Evolutionary conservation across 2,888 invertebrate species (phyloP).

Genomic region (Toxonevra muliebris): DNA sequence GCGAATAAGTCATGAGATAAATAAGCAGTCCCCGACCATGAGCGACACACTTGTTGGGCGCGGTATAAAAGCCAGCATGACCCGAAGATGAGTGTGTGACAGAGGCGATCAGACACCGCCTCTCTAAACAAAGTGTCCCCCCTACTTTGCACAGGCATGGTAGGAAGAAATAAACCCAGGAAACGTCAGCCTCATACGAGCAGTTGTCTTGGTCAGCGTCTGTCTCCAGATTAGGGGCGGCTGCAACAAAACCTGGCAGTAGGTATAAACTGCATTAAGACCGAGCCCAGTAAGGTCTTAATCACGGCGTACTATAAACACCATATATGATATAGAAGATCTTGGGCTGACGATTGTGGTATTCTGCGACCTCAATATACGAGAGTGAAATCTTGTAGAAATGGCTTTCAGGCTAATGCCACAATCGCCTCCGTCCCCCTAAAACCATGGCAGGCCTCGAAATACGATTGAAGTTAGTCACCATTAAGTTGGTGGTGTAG

Average conservation of each 20-base stretch:
- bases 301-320: background rate
- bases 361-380: too few species aligned
- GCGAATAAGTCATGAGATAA: conserved; percentile 7
- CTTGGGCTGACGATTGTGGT: too few species aligned
- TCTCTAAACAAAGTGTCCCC: conserved; percentile 8
- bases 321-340: background rate
- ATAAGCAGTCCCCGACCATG: conserved; percentile 10
- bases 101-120: conserved; percentile 5
- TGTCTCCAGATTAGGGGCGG: conserved; percentile 3
- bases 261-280: conserved; percentile 6
- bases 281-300: conserved; percentile 4
- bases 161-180: conserved; percentile 5
- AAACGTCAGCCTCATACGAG: conserved; percentile 8
- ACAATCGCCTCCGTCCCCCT: too few species aligned
- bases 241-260: conserved; percentile 3
- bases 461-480: too few species aligned
- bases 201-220: conserved; percentile 10
- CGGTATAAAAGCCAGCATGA: conserved; percentile 9
- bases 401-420: too few species aligned
- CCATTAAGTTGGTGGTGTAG: too few species aligned
- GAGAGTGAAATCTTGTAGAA: too few species aligned
- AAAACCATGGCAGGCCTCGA: too few species aligned
- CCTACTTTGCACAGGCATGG: conserved; percentile 2
- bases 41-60: background rate
- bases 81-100: conserved; percentile 6